Evolutionary conservation across 2,888 invertebrate genomes (phyloP).

Genomic region (Caenorhabditis uteleia): DNA sequence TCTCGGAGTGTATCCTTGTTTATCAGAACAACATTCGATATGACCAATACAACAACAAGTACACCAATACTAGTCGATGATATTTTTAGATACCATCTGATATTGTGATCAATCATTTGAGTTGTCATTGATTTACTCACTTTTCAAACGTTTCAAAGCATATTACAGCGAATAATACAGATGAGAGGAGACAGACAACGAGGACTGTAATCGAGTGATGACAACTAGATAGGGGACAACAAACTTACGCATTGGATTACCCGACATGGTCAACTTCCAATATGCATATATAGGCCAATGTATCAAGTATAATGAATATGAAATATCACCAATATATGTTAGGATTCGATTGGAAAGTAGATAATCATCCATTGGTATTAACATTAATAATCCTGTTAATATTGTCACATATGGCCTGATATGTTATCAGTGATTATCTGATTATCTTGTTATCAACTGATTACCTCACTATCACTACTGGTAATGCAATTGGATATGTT

Average conservation of each 20-base stretch:
- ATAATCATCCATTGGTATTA: constrained; percentile 11
- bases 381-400: too few relatives aligned
- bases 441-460: too few relatives aligned
- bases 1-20: constrained; percentile 13
- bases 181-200: neutral
- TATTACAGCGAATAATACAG: constrained; percentile 4
- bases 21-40: constrained; percentile 6
- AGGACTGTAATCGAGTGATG: constrained; percentile 14
- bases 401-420: too few relatives aligned
- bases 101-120: too few relatives aligned
- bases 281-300: constrained; percentile 34
- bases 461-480: too few relatives aligned
- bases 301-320: constrained; percentile 21
- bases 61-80: constrained; percentile 5
- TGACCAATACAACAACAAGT: constrained; percentile 2
- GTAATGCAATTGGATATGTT: too few relatives aligned
- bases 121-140: too few relatives aligned
- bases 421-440: too few relatives aligned
- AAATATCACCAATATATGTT: constrained; percentile 32
- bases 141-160: constrained; percentile 20
- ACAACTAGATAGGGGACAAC: neutral
- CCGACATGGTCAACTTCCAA: constrained; percentile 18
- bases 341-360: constrained; percentile 6
- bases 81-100: constrained; percentile 24
- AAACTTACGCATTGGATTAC: constrained; percentile 6